Conservation (phyloP, 2,888 invertebrate species). For the Neoitamus cyanurus region DNA sequence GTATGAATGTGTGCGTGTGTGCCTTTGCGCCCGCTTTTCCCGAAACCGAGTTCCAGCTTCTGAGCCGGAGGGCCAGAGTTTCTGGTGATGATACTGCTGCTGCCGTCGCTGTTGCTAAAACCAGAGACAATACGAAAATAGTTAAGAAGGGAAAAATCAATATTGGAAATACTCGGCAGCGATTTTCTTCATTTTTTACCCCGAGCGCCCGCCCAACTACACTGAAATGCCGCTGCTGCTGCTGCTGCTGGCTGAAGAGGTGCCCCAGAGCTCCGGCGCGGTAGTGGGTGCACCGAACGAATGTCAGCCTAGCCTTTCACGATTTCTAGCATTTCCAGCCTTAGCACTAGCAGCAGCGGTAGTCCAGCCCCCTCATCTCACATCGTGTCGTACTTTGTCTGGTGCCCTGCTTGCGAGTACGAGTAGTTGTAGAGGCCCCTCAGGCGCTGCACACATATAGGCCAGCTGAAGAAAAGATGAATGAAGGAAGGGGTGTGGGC, state of each 20-base stretch:
- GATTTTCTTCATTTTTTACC: not conserved
- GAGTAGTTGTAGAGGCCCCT: not conserved
- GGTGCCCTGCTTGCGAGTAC: not conserved
- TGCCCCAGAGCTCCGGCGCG: not conserved
- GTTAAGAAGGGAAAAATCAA: conserved; percentile 40
- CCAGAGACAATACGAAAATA: conserved; percentile 30
- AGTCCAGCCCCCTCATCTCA: not conserved
- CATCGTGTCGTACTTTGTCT: not conserved
- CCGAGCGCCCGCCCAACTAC: not conserved
- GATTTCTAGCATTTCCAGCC: not conserved
- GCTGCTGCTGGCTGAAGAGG: not conserved
- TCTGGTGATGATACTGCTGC: not conserved
- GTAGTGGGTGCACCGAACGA: not conserved
- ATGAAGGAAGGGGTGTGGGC: not conserved
- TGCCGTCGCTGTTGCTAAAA: not conserved
- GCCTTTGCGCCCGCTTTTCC: not conserved
- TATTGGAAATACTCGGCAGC: conserved; percentile 37
- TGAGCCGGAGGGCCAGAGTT: not conserved
- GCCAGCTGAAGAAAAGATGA: conserved; percentile 4
- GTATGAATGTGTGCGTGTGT: not conserved
- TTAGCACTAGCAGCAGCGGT: not conserved
- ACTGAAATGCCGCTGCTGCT: not conserved
- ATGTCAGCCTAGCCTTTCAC: conserved; percentile 4
- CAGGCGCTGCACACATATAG: not conserved
- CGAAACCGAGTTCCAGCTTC: not conserved